These are phyloP conservation scores for Patella vulgata DNA, from an alignment of 1,140 invertebrate genomes.

Conservation along the genomic window DNA sequence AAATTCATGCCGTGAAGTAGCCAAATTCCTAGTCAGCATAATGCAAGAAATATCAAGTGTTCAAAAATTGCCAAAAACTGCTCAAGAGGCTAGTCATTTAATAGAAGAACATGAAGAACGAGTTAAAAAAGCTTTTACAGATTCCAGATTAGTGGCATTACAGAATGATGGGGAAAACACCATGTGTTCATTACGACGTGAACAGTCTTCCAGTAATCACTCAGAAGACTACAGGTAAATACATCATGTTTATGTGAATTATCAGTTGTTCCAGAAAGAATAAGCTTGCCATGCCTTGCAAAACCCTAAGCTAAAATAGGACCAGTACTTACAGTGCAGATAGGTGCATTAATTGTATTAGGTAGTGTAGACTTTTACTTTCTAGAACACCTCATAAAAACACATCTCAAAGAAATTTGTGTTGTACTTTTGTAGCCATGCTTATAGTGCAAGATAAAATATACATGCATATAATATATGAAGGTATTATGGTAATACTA, in stretches of 20 bases:
- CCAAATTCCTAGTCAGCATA: conserved; percentile 51
- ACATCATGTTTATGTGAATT: neutral
- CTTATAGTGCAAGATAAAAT: too few relatives aligned
- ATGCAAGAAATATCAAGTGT: conserved; percentile 52
- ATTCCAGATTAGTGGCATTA: conserved; percentile 50
- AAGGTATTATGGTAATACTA: too few relatives aligned
- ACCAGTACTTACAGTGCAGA: too few relatives aligned
- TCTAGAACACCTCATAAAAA: too few relatives aligned
- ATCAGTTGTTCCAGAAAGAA: too few relatives aligned
- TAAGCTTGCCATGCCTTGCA: neutral
- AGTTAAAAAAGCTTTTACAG: conserved; percentile 53
- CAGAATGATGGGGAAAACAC: conserved; percentile 57
- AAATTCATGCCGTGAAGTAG: conserved; percentile 48
- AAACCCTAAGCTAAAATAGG: neutral
- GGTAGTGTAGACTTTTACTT: too few relatives aligned
- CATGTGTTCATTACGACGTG: conserved; percentile 48
- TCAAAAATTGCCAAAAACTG: conserved; percentile 38
- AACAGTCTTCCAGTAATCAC: conserved; percentile 43
- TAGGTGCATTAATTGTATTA: too few relatives aligned
- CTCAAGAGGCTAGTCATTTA: conserved; percentile 43
- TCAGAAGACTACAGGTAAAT: conserved; percentile 59
- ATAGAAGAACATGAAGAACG: conserved; percentile 56
- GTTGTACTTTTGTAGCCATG: too few relatives aligned
- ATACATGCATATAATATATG: too few relatives aligned
- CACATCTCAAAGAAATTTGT: too few relatives aligned